Conservation (phyloP, 92 coral and sea anemone species). For the Epizoanthus fatuus region DNA sequence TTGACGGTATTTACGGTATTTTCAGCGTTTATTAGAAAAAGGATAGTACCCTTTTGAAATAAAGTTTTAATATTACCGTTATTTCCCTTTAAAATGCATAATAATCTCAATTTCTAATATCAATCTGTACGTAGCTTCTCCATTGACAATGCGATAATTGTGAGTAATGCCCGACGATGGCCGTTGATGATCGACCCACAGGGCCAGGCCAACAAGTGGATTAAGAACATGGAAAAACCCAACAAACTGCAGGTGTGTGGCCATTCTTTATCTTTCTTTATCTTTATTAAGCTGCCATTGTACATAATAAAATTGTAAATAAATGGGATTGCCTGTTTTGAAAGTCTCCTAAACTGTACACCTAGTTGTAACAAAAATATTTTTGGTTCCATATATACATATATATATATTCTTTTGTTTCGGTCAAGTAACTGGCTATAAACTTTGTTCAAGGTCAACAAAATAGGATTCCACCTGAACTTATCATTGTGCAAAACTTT, state of each 20-base stretch:
- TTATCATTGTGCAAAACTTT: too few species aligned
- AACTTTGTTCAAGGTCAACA: too few species aligned
- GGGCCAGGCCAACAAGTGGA: slow-evolving; percentile 99
- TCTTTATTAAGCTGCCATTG: too few species aligned
- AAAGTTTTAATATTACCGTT: neutral
- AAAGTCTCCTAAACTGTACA: neutral
- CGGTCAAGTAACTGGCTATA: too few species aligned
- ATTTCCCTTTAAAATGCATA: neutral
- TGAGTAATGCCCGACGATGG: slow-evolving; percentile 96
- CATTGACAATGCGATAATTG: slow-evolving; percentile 97
- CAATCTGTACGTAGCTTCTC: slow-evolving; percentile 78
- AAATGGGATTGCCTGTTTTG: neutral
- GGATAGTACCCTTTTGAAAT: too few species aligned
- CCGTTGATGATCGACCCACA: slow-evolving; percentile 99
- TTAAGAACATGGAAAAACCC: slow-evolving; percentile 98
- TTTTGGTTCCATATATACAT: too few species aligned
- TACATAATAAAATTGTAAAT: too few species aligned
- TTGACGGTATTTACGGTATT: too few species aligned
- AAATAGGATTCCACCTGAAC: too few species aligned
- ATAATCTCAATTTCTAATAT: neutral
- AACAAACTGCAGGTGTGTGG: slow-evolving; percentile 85
- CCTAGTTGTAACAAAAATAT: neutral
- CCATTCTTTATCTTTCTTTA: too few species aligned
- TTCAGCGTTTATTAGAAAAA: too few species aligned
- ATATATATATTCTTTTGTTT: too few species aligned